Base-by-base conservation (phyloP, 1,140 invertebrate genomes). In the Leptestheria dahalacensis region DNA sequence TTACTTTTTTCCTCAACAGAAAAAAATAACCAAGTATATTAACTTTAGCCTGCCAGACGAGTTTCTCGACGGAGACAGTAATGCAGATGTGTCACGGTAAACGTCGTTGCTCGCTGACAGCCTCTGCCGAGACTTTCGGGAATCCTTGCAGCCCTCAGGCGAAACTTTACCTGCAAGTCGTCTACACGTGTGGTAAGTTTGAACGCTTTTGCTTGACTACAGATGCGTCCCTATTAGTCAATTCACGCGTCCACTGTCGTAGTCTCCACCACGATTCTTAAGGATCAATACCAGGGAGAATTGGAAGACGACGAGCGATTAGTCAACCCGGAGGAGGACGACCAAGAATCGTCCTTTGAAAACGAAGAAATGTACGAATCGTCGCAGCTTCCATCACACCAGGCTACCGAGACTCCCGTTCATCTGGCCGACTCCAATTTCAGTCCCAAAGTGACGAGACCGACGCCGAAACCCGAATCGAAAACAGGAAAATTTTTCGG, bases 121-220 rank as follows among this genome's bases (percentile, higher is more conserved):
- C 88, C 1, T 85, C 90, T 70, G 79, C 83, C 50, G 80, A 84
- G 55, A 88, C 87, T 58, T 94, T 93, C 70, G 88, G 87, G 23
- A 85, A 83, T 65, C 89, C 90, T 0, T 94, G 90, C 69, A 78
- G 81, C 57, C 77, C 81, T 0, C 82, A 86, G 57, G 89, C 88
- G 62, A 78, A 83, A 60, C 89, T 89, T 73, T 94, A 94, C 74
- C 79, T 95, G 63, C 90, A 88, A 76, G 85, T 92, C 62, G 85
- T 91, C 64, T 93, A 92, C 73, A 91, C 89, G 25, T 96, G 91
- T 74, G 90, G 91, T 96, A 76, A 87, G 86, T 15, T 9, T 41
- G 33, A 41, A 15, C n/a, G n/a, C n/a, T n/a, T n/a, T n/a, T n/a
- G n/a, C n/a, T n/a, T n/a, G n/a, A n/a, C n/a, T n/a, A n/a, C n/a